Conservation (phyloP, 2,797 vertebrate genomes). For the Fratercula arctica region DNA sequence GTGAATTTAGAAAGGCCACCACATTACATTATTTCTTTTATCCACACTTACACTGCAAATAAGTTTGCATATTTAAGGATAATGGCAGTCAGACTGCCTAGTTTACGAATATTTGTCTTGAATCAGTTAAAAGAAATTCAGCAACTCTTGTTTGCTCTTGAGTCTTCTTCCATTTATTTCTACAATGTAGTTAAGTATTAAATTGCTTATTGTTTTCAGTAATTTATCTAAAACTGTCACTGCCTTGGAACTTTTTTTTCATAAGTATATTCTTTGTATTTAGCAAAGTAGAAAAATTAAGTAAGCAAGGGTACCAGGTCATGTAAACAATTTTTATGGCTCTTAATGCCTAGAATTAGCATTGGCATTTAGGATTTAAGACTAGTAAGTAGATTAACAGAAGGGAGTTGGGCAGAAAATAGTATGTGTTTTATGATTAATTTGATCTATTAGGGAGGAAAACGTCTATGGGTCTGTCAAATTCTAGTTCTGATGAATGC, state of each 20-base stretch:
- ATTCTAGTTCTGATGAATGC: background rate
- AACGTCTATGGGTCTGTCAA: background rate
- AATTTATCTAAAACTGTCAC: background rate
- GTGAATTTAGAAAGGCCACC: background rate
- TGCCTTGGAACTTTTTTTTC: background rate
- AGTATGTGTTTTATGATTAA: background rate
- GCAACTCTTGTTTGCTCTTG: background rate
- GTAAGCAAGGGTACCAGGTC: background rate
- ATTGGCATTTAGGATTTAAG: conserved; percentile 5
- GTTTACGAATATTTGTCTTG: background rate
- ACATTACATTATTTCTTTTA: background rate
- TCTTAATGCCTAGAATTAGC: background rate
- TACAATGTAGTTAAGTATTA: background rate
- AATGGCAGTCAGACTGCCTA: background rate
- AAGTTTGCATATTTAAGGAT: background rate
- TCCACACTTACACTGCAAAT: background rate
- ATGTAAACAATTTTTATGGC: background rate
- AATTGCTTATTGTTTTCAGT: background rate
- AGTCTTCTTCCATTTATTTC: background rate
- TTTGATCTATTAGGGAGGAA: background rate
- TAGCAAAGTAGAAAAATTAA: background rate
- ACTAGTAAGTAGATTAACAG: background rate
- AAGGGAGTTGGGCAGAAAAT: background rate
- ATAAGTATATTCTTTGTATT: background rate
- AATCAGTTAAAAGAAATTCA: background rate